phyloP scores from a whole-genome alignment of 2,797 vertebrate genomes.

The Aulostomus chinensis region DNA sequence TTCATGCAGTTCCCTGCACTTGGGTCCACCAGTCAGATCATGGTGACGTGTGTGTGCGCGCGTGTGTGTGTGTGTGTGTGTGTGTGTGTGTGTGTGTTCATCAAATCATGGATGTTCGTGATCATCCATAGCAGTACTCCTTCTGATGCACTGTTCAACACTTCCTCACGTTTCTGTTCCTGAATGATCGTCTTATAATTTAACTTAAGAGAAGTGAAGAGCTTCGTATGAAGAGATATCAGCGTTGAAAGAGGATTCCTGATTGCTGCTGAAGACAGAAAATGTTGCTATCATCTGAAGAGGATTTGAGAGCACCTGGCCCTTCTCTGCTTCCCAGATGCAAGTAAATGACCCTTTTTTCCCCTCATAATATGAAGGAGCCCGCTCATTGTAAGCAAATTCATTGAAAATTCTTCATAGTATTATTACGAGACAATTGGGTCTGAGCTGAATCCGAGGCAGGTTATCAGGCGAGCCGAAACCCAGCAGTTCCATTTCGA shows the following conservation, averaged over 20 bases:
- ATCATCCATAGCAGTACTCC: too few species aligned
- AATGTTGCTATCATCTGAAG: conserved; percentile 45
- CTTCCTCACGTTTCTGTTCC: too few species aligned
- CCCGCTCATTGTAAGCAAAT: conserved; percentile 47
- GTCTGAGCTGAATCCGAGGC: conserved; percentile 46
- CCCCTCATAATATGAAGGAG: conserved; percentile 16
- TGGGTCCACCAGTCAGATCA: too few species aligned
- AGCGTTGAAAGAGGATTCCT: conserved; percentile 32
- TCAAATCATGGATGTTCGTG: too few species aligned
- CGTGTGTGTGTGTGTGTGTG: too few species aligned
- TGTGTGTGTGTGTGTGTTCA: too few species aligned
- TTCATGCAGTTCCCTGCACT: too few species aligned
- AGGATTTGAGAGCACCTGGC: conserved; percentile 44
- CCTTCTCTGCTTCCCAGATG: conserved; percentile 10
- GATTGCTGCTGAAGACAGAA: conserved; percentile 46
- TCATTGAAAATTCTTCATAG: conserved; percentile 43
- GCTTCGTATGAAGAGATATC: conserved; percentile 4
- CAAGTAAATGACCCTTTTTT: conserved; percentile 43
- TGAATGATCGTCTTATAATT: conserved; percentile 30
- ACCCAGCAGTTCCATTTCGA: conserved; percentile 47
- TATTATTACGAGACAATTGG: conserved; percentile 62
- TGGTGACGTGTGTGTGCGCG: too few species aligned
- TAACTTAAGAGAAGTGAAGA: conserved; percentile 3
- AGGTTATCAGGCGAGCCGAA: conserved; percentile 59
- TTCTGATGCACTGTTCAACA: too few species aligned